Base-by-base conservation (phyloP, 2,113 vertebrate species). In the Puntigrus tetrazona region DNA sequence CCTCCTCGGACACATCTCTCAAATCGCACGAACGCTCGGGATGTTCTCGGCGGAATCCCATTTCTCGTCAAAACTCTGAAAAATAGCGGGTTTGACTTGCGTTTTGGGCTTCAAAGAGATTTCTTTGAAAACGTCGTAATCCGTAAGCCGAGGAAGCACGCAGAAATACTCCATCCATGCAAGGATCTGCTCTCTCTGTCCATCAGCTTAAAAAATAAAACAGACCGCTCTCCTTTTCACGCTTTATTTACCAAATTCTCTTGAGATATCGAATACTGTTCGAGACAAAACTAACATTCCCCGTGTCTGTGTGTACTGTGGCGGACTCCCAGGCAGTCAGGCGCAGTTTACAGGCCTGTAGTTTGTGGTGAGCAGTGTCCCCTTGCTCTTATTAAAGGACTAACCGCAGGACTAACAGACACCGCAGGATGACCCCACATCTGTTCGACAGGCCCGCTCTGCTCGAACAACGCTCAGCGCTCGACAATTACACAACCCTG, bases 401-500 rank as follows among this genome's bases (percentile, higher is more conserved):
- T 87, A 87, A 84, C 87, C 87, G 4, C 88, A 78, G 89, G 90
- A n/a, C 86, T 80, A 86, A 65, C 81, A 10, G 43, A 77, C 80
- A 91, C 91, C 88, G 76, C 90, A 91, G 85, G 78, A 88, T 79
- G 89, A 84, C 84, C 79, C 86, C 91, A 92, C 92, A 92, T 92
- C 88, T 91, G 92, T 88, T 10, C 18, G 78, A 69, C 89, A 89
- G 89, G 45, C 50, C 74, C 11, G 57, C 38, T 45, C 47, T 47
- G 80, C 82, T 90, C 83, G 86, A 86, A 86, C 84, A 88, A 88
- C 89, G 89, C 91, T 92, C 91, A 88, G 87, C 77, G 76, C 91
- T 92, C 89, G 91, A 94, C 92, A 93, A 93, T 92, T 89, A 86
- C 89, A 88, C 91, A 93, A 92, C 90, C 92, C 93, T 55, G 20